Conservation (phyloP, 2,113 vertebrate genomes). For the Microcebus murinus region DNA sequence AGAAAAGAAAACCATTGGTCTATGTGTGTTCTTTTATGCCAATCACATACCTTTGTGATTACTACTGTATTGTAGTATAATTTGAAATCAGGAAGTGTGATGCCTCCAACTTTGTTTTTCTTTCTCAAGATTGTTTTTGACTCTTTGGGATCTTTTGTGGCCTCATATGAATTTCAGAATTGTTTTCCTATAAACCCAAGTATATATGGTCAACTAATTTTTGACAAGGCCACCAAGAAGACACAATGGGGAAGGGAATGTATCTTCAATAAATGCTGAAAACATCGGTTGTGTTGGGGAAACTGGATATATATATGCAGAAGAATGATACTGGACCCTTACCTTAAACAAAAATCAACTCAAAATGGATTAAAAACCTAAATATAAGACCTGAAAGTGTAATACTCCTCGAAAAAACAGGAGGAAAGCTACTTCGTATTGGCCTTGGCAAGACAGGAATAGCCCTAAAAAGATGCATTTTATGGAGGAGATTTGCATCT, state of each 20-base stretch:
- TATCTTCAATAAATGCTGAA: not conserved
- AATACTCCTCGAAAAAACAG: no score
- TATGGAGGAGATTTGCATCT: not conserved
- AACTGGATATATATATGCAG: not conserved
- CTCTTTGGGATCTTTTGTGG: no score
- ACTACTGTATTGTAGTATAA: no score
- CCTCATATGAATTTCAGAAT: no score
- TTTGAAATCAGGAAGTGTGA: no score
- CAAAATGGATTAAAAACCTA: not conserved
- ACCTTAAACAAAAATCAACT: not conserved
- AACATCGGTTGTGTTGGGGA: not conserved
- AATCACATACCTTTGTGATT: not conserved
- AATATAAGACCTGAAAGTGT: no score
- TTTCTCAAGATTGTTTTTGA: no score
- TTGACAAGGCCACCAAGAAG: not conserved
- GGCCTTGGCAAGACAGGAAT: not conserved
- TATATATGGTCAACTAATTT: not conserved
- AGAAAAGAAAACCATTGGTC: slow-evolving; percentile 2
- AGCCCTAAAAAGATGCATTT: not conserved
- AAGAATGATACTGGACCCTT: not conserved
- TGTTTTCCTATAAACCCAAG: no score
- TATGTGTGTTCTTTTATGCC: no score
- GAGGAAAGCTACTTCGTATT: no score
- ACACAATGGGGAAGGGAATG: not conserved
- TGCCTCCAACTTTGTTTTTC: no score